Evolutionary conservation across 2,797 vertebrate genomes (phyloP).

Genomic region (Pempheris klunzingeri): DNA sequence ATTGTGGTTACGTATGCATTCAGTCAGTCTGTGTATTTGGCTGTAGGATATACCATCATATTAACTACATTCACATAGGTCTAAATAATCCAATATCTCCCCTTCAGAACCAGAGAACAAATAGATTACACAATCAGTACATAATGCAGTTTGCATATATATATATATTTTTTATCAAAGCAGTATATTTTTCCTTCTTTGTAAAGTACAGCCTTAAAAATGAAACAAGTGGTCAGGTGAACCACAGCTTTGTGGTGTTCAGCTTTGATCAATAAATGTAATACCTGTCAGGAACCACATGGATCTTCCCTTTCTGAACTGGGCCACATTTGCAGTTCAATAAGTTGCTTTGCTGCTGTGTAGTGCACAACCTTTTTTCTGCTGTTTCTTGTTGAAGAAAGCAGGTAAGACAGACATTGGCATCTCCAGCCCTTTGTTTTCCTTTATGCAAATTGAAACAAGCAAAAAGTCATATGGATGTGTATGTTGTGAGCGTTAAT

Average conservation of each 20-base stretch:
- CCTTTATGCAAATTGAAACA: not conserved
- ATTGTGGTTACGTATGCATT: constrained; percentile 19
- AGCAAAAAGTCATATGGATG: not conserved
- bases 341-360: constrained; percentile 47
- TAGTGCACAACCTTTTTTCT: constrained; percentile 39
- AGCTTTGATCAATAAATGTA: constrained; percentile 51
- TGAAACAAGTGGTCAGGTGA: constrained; percentile 43
- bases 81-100: not conserved
- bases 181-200: not conserved
- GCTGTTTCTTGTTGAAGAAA: constrained; percentile 23
- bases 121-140: not conserved
- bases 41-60: not conserved
- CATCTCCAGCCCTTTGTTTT: constrained; percentile 21
- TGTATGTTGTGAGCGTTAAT: constrained; percentile 4
- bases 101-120: not conserved
- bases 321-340: constrained; percentile 41
- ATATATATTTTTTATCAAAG: too few species aligned
- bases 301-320: constrained; percentile 27
- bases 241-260: constrained; percentile 7
- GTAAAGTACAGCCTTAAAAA: not conserved
- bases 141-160: too few species aligned
- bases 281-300: constrained; percentile 42
- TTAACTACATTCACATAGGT: not conserved
- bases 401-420: not conserved
- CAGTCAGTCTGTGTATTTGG: constrained; percentile 4